Percentiles rank a stretch among this genome's conserved stretches.
These are phyloP conservation scores for Mionectes macconnelli DNA, from an alignment of 2,113 vertebrate species.

Conservation along the genomic window DNA sequence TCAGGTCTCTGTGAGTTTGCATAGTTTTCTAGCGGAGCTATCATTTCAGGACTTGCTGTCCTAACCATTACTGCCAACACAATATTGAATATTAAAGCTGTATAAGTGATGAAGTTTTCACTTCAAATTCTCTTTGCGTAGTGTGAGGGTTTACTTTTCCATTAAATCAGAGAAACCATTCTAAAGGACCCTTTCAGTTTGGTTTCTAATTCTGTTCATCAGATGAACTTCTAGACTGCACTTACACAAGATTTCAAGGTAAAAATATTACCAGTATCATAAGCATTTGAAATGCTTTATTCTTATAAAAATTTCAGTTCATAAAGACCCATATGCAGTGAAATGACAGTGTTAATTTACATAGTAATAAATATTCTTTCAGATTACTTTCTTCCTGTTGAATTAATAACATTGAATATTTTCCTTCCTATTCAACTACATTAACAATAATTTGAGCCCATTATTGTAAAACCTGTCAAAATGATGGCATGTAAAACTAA, in stretches of 20 bases:
- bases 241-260: not conserved
- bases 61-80: not conserved
- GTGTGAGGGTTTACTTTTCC: not conserved
- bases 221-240: not conserved
- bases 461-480: not conserved
- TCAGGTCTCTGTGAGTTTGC: not conserved
- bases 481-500: not conserved
- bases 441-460: not conserved
- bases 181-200: not conserved
- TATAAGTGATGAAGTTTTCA: not conserved
- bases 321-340: not conserved
- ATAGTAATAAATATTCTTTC: not conserved
- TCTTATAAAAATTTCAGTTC: not conserved
- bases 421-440: not conserved
- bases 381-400: not conserved
- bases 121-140: not conserved
- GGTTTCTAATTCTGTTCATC: not conserved
- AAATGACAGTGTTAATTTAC: not conserved
- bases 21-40: not conserved
- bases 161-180: not conserved
- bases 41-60: not conserved
- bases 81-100: not conserved
- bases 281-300: not conserved
- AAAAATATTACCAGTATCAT: not conserved
- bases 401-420: constrained; percentile 1